Evolutionary conservation across 2,797 vertebrate genomes (phyloP), one percentile per base, ranked within the genome.

Genomic region (Gymnocypris eckloni): DNA sequence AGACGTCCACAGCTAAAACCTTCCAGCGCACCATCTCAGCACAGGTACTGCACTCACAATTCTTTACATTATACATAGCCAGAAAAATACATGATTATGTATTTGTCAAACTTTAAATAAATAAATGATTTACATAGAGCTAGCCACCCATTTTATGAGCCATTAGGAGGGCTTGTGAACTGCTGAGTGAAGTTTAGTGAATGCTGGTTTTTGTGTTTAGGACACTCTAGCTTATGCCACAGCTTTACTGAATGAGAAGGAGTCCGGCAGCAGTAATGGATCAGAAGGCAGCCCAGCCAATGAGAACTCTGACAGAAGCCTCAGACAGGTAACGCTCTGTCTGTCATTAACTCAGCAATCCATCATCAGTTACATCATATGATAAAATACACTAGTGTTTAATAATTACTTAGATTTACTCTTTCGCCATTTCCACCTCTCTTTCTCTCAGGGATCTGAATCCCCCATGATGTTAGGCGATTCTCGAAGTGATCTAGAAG

Each of bases 391-490:
- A 3, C 15, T 11, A 16, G 22, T 9, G 7, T 78, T 61, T 61
- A 61, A 43, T 61, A 61, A 78, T n/a, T 1, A 20, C 54, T 22
- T 13, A 39, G 16, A 8, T 39, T 77, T 18, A 56, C 43, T 22
- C 54, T 39, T 33, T 73, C 12, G 84, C 4, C 8, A 6, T 18
- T 52, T 76, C 9, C 71, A 8, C 45, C 2, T 78, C 48, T 52
- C 28, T 88, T 72, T 89, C 16, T 77, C 71, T 52, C 90, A 99
- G 98, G 97, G 97, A 82, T 99, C 98, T 0, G 98, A 99, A 88
- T 99, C 98, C 92, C 98, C 98, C 89, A 99, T 99, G 98, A 97
- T 99, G 97, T 95, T 99, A 18, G 97, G 98, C 2, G 98, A 99
- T 88, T 95, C 98, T 8, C 98, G 98, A 95, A 99, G 97, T 90